Evolutionary conservation across 2,888 invertebrate species (phyloP), one percentile per base, ranked within the genome.

Genomic region (Tachina grossa): DNA sequence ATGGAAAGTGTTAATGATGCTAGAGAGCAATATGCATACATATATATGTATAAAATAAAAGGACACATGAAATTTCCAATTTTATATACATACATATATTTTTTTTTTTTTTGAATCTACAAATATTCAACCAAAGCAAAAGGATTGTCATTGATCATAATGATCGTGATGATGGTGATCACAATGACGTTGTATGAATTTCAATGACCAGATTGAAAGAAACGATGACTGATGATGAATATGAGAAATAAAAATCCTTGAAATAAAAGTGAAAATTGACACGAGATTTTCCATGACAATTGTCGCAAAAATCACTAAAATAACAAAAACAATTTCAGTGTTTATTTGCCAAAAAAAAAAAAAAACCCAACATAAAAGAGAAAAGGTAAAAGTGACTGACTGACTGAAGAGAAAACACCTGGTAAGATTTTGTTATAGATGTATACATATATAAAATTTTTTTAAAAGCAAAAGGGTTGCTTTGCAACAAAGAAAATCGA

Each of bases 1-100:
- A 86, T 76, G 55, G 86, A 87, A 88, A 87, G 88, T 87, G 88
- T 87, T 88, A 88, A 87, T 88, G 88, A 87, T 88, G 87, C 63
- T 57, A 74, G 77, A 31, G 65, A 77, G 51, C 61, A 31, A 75
- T 31, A 79, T 22, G 2, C 22, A 31, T 43, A n/a, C n/a, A n/a
- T n/a, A n/a, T n/a, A n/a, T n/a, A n/a, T n/a, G n/a, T n/a, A 22
- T 1, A 19, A 22, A 10, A 68, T 39, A 61, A 83, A 72, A 85
- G 72, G 55, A 77, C 63, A 22, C n/a, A 39, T 19, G 57, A 31
- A 51, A 55, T 39, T 31, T 8, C 47, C 10, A 57, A 9, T 43
- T 43, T 66, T n/a, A n/a, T n/a, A n/a, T n/a, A n/a, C n/a, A n/a
- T n/a, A n/a, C n/a, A n/a, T n/a, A n/a, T 55, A 6, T 51, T 78